A percentile compares a stretch with the other conserved stretches of the same genome.
These are phyloP conservation scores for Sarcoramphus papa DNA, from an alignment of 2,797 vertebrate genomes.

Conservation along the genomic window DNA sequence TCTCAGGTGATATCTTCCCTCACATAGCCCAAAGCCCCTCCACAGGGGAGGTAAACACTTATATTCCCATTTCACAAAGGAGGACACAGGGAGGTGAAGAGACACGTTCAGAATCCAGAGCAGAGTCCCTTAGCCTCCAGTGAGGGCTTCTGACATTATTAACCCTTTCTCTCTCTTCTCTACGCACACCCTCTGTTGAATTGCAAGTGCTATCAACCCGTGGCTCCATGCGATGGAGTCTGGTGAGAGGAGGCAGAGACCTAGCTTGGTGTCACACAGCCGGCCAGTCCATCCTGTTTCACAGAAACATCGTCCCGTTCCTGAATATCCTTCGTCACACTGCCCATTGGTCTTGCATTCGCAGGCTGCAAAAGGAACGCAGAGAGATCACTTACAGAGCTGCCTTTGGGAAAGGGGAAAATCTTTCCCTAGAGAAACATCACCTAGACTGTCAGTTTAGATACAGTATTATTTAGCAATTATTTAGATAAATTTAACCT, in stretches of 20 bases:
- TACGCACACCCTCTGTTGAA: neutral
- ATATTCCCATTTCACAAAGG: neutral
- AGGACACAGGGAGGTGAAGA: neutral
- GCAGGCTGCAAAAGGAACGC: constrained; percentile 77
- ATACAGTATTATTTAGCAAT: neutral
- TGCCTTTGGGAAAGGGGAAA: neutral
- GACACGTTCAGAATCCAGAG: neutral
- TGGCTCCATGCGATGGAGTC: accelerated
- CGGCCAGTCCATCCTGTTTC: constrained; percentile 87
- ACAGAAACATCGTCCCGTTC: constrained; percentile 86
- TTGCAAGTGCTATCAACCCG: neutral
- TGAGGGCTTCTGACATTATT: neutral
- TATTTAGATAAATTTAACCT: neutral
- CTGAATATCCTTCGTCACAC: constrained; percentile 80
- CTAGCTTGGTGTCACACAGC: constrained; percentile 79
- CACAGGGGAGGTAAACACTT: neutral
- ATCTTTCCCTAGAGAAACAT: neutral
- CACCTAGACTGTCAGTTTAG: neutral
- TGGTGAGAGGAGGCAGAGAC: constrained; percentile 65
- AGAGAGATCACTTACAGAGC: neutral
- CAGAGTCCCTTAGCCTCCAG: neutral
- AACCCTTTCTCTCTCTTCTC: neutral
- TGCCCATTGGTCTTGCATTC: constrained; percentile 82
- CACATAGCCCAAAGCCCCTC: neutral
- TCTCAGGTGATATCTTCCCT: neutral